Conservation (phyloP, 2,113 vertebrate genomes). For the Nestor notabilis region DNA sequence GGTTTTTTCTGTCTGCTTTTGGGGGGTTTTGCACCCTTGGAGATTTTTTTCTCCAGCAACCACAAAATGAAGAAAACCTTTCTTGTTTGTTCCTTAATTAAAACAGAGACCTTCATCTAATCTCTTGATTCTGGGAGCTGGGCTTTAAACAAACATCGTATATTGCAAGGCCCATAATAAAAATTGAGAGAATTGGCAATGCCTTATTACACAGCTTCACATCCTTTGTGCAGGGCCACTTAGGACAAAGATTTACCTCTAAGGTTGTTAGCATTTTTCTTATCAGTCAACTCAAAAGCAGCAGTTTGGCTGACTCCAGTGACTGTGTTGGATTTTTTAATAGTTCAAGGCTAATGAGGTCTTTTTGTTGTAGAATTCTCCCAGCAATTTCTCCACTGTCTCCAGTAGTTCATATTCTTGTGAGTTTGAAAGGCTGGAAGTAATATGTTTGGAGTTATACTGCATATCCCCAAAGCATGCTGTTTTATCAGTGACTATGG, state of each 20-base stretch:
- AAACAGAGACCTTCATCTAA: conserved; percentile 4
- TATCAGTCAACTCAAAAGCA: conserved; percentile 28
- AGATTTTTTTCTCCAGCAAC: background rate
- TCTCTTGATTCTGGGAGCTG: background rate
- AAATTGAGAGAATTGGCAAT: background rate
- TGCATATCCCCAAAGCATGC: background rate
- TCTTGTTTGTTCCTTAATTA: conserved; percentile 25
- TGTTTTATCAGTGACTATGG: background rate
- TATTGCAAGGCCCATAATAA: background rate
- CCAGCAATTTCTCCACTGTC: background rate
- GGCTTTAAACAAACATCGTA: background rate
- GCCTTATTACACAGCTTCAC: background rate
- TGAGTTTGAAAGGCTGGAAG: background rate
- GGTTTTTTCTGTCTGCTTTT: background rate
- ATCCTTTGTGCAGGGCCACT: background rate
- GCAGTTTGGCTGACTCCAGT: background rate
- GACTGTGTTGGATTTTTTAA: background rate
- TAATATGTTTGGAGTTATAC: background rate
- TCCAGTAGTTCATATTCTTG: background rate
- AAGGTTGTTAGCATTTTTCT: conserved; percentile 17
- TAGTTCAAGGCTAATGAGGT: conserved; percentile 21
- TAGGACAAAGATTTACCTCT: background rate
- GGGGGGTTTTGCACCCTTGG: background rate
- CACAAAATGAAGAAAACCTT: background rate
- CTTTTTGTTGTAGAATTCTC: conserved; percentile 47